Evolutionary conservation across 2,797 vertebrate species (phyloP).

Genomic region (Lophotriccus pileatus): DNA sequence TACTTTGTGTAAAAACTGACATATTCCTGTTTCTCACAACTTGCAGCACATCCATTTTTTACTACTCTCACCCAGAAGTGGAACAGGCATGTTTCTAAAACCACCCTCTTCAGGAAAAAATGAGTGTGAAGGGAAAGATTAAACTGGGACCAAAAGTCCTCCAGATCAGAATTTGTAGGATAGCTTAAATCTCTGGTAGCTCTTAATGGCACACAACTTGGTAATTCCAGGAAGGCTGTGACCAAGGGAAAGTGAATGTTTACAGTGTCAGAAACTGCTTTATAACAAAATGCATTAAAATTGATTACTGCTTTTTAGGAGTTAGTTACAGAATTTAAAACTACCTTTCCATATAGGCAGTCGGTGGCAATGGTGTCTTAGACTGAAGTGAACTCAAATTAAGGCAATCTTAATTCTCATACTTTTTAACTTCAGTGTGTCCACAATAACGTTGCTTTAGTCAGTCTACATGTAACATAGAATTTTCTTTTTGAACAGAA

Average conservation of each 20-base stretch:
- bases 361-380: neutral
- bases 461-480: fast-evolving
- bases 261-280: neutral
- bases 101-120: neutral
- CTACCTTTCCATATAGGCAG: neutral
- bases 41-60: neutral
- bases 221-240: neutral
- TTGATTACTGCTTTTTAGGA: neutral
- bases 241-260: neutral
- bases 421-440: neutral
- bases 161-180: neutral
- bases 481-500: neutral
- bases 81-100: neutral
- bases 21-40: neutral
- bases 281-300: fast-evolving
- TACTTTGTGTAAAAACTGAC: neutral
- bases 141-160: neutral
- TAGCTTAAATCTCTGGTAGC: neutral
- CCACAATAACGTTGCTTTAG: neutral
- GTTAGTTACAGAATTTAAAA: neutral
- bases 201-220: fast-evolving
- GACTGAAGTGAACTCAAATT: neutral
- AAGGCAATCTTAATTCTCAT: neutral
- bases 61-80: neutral
- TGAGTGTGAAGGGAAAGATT: neutral